These are phyloP conservation scores for Timandra comae DNA, from an alignment of 2,888 invertebrate genomes.

Conservation along the genomic window DNA sequence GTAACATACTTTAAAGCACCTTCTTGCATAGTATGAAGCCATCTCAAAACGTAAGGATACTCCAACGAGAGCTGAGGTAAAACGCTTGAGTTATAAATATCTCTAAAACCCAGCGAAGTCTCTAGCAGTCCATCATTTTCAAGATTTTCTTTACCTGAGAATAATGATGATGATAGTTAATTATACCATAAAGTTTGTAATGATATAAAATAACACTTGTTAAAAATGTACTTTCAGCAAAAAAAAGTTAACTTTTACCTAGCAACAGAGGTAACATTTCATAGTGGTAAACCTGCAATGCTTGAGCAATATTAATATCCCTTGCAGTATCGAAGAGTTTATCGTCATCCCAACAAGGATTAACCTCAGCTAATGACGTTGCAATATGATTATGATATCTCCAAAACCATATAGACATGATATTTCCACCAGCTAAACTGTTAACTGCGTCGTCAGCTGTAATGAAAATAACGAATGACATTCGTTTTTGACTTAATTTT, in stretches of 20 bases:
- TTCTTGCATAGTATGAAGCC: slow-evolving; percentile 41
- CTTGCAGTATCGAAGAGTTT: slow-evolving; percentile 36
- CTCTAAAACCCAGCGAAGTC: slow-evolving; percentile 29
- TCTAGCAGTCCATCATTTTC: slow-evolving; percentile 29
- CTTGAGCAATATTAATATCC: slow-evolving; percentile 41
- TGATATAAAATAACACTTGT: no score
- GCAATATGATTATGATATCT: slow-evolving; percentile 43
- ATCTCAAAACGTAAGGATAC: slow-evolving; percentile 33
- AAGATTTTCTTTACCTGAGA: slow-evolving; percentile 37
- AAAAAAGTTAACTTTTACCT: slow-evolving; percentile 27
- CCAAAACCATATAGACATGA: slow-evolving; percentile 39
- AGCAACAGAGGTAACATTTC: slow-evolving; percentile 36
- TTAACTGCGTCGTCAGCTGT: slow-evolving; percentile 37
- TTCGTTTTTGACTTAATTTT: no score
- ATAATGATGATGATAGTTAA: no score
- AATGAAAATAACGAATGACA: no score
- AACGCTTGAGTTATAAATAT: slow-evolving; percentile 30
- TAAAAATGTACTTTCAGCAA: neutral
- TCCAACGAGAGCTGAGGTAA: slow-evolving; percentile 37
- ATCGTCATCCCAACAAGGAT: slow-evolving; percentile 45
- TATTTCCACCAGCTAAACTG: slow-evolving; percentile 31
- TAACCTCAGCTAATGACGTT: slow-evolving; percentile 25
- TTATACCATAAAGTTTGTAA: no score
- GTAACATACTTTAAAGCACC: slow-evolving; percentile 37
- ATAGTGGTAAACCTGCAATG: slow-evolving; percentile 35